These are phyloP conservation scores for Aleiodes alternator DNA, from an alignment of 2,888 invertebrate species.

Conservation along the genomic window DNA sequence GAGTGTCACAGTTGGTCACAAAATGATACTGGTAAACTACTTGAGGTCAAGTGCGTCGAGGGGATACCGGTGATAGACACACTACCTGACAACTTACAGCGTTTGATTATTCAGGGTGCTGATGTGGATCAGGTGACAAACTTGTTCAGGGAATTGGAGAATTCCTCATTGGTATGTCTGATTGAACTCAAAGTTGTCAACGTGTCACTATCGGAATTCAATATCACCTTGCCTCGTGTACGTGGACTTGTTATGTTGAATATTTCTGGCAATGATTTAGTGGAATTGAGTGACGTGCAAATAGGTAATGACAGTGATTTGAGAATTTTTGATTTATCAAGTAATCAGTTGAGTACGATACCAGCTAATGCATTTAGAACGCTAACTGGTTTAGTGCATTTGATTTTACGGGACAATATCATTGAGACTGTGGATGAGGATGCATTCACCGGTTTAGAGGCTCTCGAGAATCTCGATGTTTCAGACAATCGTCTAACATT, in stretches of 20 bases:
- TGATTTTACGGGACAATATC: conserved; percentile 83
- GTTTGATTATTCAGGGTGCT: conserved; percentile 56
- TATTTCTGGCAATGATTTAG: conserved; percentile 65
- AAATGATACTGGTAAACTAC: conserved; percentile 31
- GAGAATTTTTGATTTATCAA: conserved; percentile 79
- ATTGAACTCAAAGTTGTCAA: conserved; percentile 58
- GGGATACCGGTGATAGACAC: conserved; percentile 49
- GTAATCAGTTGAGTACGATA: conserved; percentile 78
- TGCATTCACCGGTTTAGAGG: conserved; percentile 80
- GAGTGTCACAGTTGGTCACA: conserved; percentile 39
- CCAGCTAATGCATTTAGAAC: conserved; percentile 78
- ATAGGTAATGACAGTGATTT: conserved; percentile 62
- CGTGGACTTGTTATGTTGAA: conserved; percentile 62
- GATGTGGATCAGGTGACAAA: conserved; percentile 59
- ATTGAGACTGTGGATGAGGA: conserved; percentile 78
- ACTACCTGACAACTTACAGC: conserved; percentile 50
- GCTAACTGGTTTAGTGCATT: conserved; percentile 79
- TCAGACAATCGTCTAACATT: conserved; percentile 81
- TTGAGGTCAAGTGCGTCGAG: conserved; percentile 57
- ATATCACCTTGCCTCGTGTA: conserved; percentile 60
- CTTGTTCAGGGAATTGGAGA: conserved; percentile 53
- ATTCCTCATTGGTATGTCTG: conserved; percentile 44
- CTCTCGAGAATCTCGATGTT: conserved; percentile 83
- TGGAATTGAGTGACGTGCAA: conserved; percentile 56
- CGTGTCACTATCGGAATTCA: conserved; percentile 64